phyloP scores from a whole-genome alignment of 2,797 vertebrate genomes.

The Sebastes minor region DNA sequence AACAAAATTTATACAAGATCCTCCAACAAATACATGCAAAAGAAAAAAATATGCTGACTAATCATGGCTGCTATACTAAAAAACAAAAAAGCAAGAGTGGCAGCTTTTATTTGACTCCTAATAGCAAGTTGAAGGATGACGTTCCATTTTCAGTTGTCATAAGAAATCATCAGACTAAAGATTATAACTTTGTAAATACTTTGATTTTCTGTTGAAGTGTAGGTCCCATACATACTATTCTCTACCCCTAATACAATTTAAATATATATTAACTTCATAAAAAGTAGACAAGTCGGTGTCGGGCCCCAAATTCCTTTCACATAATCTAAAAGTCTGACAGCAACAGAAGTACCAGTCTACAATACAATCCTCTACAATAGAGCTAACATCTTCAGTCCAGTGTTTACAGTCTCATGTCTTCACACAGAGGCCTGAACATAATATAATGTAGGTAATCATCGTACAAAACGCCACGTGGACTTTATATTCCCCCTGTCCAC shows the following conservation, averaged over 20 bases:
- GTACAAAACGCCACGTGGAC: constrained; percentile 11
- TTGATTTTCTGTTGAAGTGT: constrained; percentile 49
- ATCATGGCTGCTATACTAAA: constrained; percentile 53
- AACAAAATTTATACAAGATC: constrained; percentile 52
- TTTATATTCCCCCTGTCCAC: constrained; percentile 6
- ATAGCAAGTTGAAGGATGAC: constrained; percentile 13
- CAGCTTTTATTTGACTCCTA: constrained; percentile 42
- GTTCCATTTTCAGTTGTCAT: not conserved
- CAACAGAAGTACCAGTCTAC: constrained; percentile 66
- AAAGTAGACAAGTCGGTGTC: constrained; percentile 57
- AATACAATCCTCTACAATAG: constrained; percentile 56
- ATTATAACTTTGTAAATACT: constrained; percentile 61
- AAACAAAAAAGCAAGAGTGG: constrained; percentile 46
- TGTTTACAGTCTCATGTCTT: constrained; percentile 57
- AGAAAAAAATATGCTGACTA: constrained; percentile 46
- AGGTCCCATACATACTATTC: constrained; percentile 61
- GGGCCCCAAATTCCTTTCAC: constrained; percentile 47
- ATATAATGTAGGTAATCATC: constrained; percentile 6
- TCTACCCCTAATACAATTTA: constrained; percentile 72
- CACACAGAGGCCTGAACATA: constrained; percentile 29
- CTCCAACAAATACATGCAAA: constrained; percentile 68
- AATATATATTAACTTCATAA: constrained; percentile 79
- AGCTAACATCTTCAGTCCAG: constrained; percentile 59
- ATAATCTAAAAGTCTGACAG: constrained; percentile 61
- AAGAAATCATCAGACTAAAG: constrained; percentile 51